Percentiles rank a stretch among this genome's conserved stretches.
Evolutionary conservation across 1,140 invertebrate genomes (phyloP).

Genomic region (Drosophila parvula): DNA sequence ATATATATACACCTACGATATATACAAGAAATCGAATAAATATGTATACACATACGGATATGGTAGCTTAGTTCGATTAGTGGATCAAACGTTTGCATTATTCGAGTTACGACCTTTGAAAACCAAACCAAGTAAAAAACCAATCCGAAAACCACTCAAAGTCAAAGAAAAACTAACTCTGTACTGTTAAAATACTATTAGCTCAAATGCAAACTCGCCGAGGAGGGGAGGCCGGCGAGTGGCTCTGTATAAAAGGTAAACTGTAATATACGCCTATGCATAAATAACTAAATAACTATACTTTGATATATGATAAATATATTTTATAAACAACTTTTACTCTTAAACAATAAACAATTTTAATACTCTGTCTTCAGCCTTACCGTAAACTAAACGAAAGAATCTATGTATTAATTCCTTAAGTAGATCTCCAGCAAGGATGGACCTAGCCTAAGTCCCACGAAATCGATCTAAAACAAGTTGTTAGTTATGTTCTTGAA

Average conservation of each 20-base stretch:
- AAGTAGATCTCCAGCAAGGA: conserved; percentile 40
- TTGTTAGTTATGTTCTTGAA: conserved; percentile 73
- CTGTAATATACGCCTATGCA: conserved; percentile 71
- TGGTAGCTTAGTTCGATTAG: conserved; percentile 70
- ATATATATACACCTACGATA: conserved; percentile 45
- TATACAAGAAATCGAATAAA: conserved; percentile 51
- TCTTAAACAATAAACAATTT: conserved; percentile 73
- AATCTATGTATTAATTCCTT: conserved; percentile 40
- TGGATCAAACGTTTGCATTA: conserved; percentile 77
- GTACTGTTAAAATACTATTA: conserved; percentile 61
- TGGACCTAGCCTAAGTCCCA: conserved; percentile 52
- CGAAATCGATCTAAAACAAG: conserved; percentile 42
- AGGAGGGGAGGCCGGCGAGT: background rate
- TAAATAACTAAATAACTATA: conserved; percentile 70
- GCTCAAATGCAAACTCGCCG: conserved; percentile 49
- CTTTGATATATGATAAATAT: conserved; percentile 80
- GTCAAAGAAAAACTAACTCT: conserved; percentile 17
- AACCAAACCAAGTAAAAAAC: conserved; percentile 23
- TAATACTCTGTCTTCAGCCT: conserved; percentile 82
- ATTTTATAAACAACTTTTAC: conserved; percentile 82
- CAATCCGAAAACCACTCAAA: conserved; percentile 13
- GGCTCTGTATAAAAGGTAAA: conserved; percentile 65
- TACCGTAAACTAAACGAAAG: conserved; percentile 53
- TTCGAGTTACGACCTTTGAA: conserved; percentile 55
- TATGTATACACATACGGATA: conserved; percentile 46